Evolutionary conservation across 2,797 vertebrate species (phyloP), one percentile per base, ranked within the genome.

Genomic region (Vultur gryphus): DNA sequence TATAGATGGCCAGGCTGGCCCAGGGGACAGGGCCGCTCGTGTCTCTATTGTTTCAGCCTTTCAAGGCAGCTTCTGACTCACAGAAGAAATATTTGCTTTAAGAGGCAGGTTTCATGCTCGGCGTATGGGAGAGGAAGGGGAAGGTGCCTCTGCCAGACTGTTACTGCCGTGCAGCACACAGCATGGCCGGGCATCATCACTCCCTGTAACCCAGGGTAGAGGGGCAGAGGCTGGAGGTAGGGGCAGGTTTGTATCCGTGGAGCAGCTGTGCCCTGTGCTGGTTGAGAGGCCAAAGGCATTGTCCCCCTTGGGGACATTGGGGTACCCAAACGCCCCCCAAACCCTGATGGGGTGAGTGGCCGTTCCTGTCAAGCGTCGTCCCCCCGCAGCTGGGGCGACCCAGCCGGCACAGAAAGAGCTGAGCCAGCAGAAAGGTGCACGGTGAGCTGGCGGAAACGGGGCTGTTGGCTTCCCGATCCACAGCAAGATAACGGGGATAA

Each of bases 291-390:
- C 21, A 1, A 4, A 7, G 55, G 5, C 11, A 0, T 5, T 5
- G 20, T 35, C 6, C 64, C 15, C 0, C 0, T 1, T 9, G 11
- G 54, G 48, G 44, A 46, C 39, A 1, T 0, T 3, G 78, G 65
- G 66, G 31, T 58, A 16, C 31, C 44, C 61, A 20, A 11, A 37
- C 3, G 1, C 1, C 26, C 49, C 41, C 46, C n/a, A 33, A 1
- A 15, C 2, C 13, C n/a, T 1, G 6, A 5, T 9, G 48, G 35
- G 23, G 11, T 0, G 3, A 11, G 13, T 0, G 39, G 5, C n/a
- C 1, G 0, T 28, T 41, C 16, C 71, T 7, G 3, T 10, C 0
- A 3, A n/a, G 35, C 35, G 1, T n/a, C 0, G 0, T 31, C 31
- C 29, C 35, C 17, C 6, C 1, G 0, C 6, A 9, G 61, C 49